A percentile compares a stretch with the other conserved stretches of the same genome.
These are phyloP conservation scores for Mamestra configurata DNA, from an alignment of 1,140 invertebrate genomes.

Conservation along the genomic window DNA sequence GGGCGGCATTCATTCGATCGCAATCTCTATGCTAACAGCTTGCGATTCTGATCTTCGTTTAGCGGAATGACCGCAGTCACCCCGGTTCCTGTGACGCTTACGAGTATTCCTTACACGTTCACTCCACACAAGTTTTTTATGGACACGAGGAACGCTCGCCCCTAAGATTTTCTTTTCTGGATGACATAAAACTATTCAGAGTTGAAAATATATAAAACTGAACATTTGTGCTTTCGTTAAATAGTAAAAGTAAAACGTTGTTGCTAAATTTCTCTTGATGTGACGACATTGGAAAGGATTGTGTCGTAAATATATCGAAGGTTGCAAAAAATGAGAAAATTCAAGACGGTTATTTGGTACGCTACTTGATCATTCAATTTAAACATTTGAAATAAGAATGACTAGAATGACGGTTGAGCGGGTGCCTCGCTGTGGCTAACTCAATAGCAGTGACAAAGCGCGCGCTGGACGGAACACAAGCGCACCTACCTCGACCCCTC, in stretches of 20 bases:
- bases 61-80: constrained; percentile 87
- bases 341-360: neutral
- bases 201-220: constrained; percentile 48
- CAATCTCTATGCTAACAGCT: constrained; percentile 88
- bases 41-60: constrained; percentile 88
- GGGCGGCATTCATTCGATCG: constrained; percentile 85
- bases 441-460: constrained; percentile 54
- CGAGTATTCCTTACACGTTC: constrained; percentile 84
- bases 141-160: constrained; percentile 74
- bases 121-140: constrained; percentile 84
- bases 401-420: constrained; percentile 21
- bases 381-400: constrained; percentile 35
- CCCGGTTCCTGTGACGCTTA: constrained; percentile 80
- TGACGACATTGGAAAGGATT: neutral
- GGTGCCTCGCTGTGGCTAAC: constrained; percentile 35
- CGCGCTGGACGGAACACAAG: constrained; percentile 39
- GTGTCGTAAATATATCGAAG: neutral
- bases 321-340: neutral
- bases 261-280: neutral
- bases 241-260: constrained; percentile 2
- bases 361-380: neutral
- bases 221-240: constrained; percentile 32
- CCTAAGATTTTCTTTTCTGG: constrained; percentile 51
- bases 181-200: constrained; percentile 69
- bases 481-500: neutral